Percentiles rank a stretch among this genome's conserved stretches.
Conservation (phyloP, 2,113 vertebrate species). For the Pelusios castaneus region DNA sequence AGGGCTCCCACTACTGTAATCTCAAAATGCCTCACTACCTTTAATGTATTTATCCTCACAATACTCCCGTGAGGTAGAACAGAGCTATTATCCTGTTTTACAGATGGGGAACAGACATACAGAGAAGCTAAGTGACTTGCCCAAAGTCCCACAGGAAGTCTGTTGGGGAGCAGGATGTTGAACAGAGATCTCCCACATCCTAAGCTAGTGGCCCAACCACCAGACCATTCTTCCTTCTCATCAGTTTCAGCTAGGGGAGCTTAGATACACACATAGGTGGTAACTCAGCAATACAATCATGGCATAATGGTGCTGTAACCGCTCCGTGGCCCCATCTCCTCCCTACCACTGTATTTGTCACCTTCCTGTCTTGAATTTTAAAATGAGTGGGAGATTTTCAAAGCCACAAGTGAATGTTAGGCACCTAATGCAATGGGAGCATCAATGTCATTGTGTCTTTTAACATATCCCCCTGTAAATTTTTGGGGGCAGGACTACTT, state of each 20-base stretch:
- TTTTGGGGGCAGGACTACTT: neutral
- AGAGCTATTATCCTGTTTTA: neutral
- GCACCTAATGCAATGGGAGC: neutral
- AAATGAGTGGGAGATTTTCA: neutral
- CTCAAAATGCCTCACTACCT: neutral
- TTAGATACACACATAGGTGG: neutral
- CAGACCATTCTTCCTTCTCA: neutral
- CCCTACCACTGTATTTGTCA: neutral
- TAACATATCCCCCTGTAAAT: neutral
- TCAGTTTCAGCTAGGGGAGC: neutral
- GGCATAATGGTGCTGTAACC: neutral
- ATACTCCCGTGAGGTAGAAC: neutral
- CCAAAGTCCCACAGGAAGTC: neutral
- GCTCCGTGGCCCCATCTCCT: neutral
- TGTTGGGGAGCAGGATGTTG: neutral
- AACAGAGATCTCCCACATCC: neutral
- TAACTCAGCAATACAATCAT: neutral
- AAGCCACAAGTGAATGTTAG: neutral
- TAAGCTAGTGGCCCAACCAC: neutral
- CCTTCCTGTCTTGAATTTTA: neutral
- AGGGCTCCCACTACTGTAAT: neutral
- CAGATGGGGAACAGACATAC: neutral
- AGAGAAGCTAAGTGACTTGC: neutral
- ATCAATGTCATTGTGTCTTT: neutral
- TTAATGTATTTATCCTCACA: neutral